Percentiles rank a stretch among this genome's conserved stretches.
These are phyloP conservation scores for Ganaspis sp. DNA, from an alignment of 1,140 invertebrate genomes.

Conservation along the genomic window DNA sequence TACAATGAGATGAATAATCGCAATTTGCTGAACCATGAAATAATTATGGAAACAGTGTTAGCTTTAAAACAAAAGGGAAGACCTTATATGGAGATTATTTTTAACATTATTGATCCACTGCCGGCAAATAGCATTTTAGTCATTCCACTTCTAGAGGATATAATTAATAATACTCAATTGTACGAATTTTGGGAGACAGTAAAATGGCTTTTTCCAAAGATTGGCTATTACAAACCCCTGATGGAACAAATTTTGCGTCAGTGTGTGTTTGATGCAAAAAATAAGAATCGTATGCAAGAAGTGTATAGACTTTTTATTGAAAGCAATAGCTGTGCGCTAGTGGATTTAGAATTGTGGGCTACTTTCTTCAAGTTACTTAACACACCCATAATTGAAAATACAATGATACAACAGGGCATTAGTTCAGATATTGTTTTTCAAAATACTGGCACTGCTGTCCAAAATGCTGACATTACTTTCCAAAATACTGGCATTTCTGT, in stretches of 20 bases:
- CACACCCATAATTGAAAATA: not conserved
- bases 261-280: not conserved
- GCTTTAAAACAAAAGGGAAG: not conserved
- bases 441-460: not conserved
- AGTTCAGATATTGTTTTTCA: not conserved
- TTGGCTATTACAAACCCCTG: not conserved
- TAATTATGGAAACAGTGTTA: not conserved
- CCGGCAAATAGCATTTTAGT: not conserved
- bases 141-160: too few species aligned
- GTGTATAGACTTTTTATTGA: not conserved
- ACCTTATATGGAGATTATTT: not conserved
- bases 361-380: not conserved
- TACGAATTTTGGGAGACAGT: slow-evolving; percentile 2
- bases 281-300: not conserved
- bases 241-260: slow-evolving; percentile 16
- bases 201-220: not conserved
- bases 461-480: not conserved
- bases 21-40: not conserved
- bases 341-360: not conserved
- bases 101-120: not conserved
- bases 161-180: not conserved
- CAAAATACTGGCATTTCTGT: not conserved
- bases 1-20: not conserved
- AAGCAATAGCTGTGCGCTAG: not conserved
- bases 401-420: not conserved